Percentiles rank a stretch among this genome's conserved stretches.
Conservation (phyloP, 1,140 invertebrate genomes). For the Neocloeon triangulifer region DNA sequence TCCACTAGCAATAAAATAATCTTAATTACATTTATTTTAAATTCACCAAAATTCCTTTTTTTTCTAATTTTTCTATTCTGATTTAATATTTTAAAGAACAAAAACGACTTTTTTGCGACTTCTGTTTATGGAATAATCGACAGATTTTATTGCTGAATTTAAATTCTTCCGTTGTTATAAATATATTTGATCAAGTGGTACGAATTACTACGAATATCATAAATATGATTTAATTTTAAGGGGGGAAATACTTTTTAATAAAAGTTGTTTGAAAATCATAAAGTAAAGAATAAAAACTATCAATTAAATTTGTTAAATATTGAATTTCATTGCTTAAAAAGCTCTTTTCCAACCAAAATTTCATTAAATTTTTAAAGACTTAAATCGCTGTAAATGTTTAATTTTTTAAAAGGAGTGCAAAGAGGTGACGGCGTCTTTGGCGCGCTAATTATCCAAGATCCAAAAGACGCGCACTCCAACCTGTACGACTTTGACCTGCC, state of each 20-base stretch:
- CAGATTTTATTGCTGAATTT: background rate
- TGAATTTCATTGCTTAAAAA: too few relatives aligned
- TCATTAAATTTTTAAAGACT: constrained; percentile 7
- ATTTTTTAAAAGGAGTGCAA: constrained; percentile 37
- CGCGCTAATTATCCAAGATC: constrained; percentile 39
- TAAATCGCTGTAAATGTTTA: background rate
- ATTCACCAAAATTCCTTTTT: background rate
- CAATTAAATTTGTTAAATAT: too few relatives aligned
- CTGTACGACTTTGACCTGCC: constrained; percentile 39
- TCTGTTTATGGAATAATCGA: background rate
- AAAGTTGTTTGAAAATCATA: too few relatives aligned
- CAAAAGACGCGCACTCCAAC: constrained; percentile 29
- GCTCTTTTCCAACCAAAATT: constrained; percentile 2
- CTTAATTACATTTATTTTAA: background rate
- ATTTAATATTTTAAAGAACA: background rate
- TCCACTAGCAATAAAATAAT: background rate
- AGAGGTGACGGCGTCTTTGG: constrained; percentile 61
- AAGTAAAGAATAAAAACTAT: too few relatives aligned
- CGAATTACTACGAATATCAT: too few relatives aligned
- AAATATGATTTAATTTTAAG: too few relatives aligned
- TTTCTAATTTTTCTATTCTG: background rate
- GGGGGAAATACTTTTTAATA: too few relatives aligned
- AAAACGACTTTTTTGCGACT: background rate
- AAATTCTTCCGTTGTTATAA: background rate
- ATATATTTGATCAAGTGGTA: background rate